These are phyloP conservation scores for Oryctes rhinoceros DNA, from an alignment of 1,140 invertebrate species.

Conservation along the genomic window DNA sequence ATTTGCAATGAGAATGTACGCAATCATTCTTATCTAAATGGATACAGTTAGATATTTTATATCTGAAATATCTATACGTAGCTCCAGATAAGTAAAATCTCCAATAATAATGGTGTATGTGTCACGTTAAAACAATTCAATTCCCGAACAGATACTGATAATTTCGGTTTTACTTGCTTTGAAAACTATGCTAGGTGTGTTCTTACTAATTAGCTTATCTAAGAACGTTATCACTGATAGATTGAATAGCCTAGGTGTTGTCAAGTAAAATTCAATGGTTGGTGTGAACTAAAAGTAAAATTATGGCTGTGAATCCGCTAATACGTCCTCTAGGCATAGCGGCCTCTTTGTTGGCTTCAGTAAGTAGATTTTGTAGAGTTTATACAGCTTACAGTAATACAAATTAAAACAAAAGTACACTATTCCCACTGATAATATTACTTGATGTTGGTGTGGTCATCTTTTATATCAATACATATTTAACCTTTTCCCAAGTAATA, in stretches of 20 bases:
- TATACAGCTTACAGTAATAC: background rate
- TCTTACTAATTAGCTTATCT: background rate
- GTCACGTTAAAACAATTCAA: background rate
- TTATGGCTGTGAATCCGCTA: constrained; percentile 3
- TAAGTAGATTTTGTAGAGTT: background rate
- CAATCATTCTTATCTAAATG: constrained; percentile 1
- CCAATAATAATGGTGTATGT: background rate
- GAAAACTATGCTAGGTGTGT: background rate
- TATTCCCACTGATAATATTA: background rate
- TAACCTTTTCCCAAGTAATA: background rate
- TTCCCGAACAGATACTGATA: background rate
- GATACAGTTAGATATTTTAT: background rate
- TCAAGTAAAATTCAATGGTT: background rate
- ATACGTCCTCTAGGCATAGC: constrained; percentile 16
- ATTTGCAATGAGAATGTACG: background rate
- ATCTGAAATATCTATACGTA: background rate
- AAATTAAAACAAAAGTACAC: background rate
- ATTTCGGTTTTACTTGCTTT: background rate
- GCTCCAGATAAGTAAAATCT: background rate
- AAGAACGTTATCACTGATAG: background rate
- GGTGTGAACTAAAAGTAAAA: background rate
- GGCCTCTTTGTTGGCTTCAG: background rate
- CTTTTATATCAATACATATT: background rate
- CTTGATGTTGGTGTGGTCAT: background rate
- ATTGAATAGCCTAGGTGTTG: background rate